Conservation (phyloP, 2,113 vertebrate species). For the Spheniscus mendiculus region DNA sequence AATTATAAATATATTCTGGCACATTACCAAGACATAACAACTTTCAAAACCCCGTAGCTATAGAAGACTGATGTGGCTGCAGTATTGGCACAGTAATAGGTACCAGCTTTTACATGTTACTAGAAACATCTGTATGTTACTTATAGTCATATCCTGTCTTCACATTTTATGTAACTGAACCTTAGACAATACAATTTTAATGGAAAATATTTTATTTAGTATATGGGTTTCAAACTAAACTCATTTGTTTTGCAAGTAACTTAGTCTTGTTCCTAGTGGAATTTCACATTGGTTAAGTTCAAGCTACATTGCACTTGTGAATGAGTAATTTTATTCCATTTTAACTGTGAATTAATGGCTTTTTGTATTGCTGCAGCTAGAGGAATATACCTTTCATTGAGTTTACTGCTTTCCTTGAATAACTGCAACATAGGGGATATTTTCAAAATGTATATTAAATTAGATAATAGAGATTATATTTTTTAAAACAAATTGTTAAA, state of each 20-base stretch:
- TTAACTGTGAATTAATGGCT: conserved; percentile 52
- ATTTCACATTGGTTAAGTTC: conserved; percentile 21
- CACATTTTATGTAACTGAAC: background rate
- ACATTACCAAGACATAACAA: background rate
- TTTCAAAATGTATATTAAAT: conserved; percentile 48
- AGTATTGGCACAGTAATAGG: background rate
- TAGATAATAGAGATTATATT: conserved; percentile 32
- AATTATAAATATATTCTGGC: background rate
- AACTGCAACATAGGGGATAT: conserved; percentile 43
- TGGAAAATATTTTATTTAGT: background rate
- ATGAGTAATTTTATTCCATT: conserved; percentile 22
- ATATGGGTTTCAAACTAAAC: background rate
- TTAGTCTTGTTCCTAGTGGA: background rate
- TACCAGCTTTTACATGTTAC: background rate
- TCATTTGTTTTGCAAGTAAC: background rate
- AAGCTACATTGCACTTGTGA: conserved; percentile 27
- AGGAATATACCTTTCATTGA: conserved; percentile 1
- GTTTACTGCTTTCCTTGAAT: conserved; percentile 41
- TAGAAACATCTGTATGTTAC: background rate
- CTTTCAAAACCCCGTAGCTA: background rate
- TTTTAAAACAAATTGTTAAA: conserved; percentile 29
- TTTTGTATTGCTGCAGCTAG: conserved; percentile 36
- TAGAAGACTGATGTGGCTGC: background rate
- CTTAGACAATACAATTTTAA: background rate
- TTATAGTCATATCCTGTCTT: background rate